phyloP scores from a whole-genome alignment of 2,888 invertebrate species.

The Tridacna crocea region DNA sequence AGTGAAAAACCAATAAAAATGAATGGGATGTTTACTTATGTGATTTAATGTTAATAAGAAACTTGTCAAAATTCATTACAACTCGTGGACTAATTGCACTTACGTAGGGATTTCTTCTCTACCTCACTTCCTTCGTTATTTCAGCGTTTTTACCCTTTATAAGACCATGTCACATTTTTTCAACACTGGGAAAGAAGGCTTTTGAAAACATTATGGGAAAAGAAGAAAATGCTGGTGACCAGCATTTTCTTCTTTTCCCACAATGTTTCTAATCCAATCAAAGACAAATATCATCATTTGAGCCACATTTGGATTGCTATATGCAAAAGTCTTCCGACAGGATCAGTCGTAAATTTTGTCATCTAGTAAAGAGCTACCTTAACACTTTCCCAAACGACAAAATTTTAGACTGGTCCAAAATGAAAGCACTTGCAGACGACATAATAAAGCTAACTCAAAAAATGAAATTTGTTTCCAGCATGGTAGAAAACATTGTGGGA shows the following conservation, averaged over 20 bases:
- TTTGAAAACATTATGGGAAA: neutral
- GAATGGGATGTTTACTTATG: conserved; percentile 14
- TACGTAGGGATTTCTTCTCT: conserved; percentile 3
- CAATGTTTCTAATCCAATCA: neutral
- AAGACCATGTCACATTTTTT: neutral
- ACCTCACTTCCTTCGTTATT: conserved; percentile 3
- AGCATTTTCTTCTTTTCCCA: conserved; percentile 11
- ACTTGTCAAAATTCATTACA: conserved; percentile 32
- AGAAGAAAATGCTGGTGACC: neutral
- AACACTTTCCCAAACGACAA: too few relatives aligned
- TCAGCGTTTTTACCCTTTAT: neutral
- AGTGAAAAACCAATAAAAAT: conserved; percentile 7
- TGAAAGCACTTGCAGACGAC: too few relatives aligned
- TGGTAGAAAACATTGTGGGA: neutral
- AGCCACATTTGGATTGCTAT: too few relatives aligned
- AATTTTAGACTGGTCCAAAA: too few relatives aligned
- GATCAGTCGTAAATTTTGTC: too few relatives aligned
- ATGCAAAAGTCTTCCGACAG: too few relatives aligned
- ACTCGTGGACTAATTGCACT: conserved; percentile 30
- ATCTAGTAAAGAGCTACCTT: neutral
- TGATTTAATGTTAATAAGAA: conserved; percentile 20
- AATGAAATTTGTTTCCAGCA: too few relatives aligned
- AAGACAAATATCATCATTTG: neutral
- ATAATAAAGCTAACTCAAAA: too few relatives aligned
- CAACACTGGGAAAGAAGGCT: neutral